phyloP scores from a whole-genome alignment of 2,888 invertebrate species.

The Diarsia brunnea region DNA sequence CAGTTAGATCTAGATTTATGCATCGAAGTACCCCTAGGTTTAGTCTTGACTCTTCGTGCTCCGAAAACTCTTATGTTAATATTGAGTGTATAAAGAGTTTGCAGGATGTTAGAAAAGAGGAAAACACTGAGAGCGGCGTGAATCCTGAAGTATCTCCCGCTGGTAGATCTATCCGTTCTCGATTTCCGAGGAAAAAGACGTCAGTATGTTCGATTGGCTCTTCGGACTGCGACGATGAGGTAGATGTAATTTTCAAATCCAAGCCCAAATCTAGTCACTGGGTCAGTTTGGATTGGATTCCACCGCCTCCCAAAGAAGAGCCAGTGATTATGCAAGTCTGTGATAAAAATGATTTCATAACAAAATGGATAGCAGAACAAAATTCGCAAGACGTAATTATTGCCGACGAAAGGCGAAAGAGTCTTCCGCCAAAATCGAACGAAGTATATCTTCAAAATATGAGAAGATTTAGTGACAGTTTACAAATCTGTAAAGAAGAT shows the following conservation, averaged over 20 bases:
- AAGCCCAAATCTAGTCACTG: slow-evolving; percentile 91
- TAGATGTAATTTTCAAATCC: slow-evolving; percentile 90
- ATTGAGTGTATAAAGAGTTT: slow-evolving; percentile 89
- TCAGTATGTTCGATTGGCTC: slow-evolving; percentile 90
- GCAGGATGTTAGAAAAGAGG: slow-evolving; percentile 89
- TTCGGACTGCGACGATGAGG: slow-evolving; percentile 89
- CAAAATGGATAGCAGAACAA: slow-evolving; percentile 90
- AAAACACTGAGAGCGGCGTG: slow-evolving; percentile 76
- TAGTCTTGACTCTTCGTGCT: slow-evolving; percentile 90
- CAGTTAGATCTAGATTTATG: slow-evolving; percentile 82
- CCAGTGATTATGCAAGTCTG: slow-evolving; percentile 88
- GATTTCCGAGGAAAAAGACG: slow-evolving; percentile 88
- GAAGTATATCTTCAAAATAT: slow-evolving; percentile 88
- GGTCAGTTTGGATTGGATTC: slow-evolving; percentile 90
- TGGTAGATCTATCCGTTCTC: slow-evolving; percentile 83
- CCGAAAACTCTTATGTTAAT: slow-evolving; percentile 91
- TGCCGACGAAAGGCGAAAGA: slow-evolving; percentile 87
- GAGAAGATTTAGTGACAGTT: slow-evolving; percentile 88
- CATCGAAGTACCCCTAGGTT: slow-evolving; percentile 87
- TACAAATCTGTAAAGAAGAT: slow-evolving; percentile 90
- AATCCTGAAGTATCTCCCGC: slow-evolving; percentile 81
- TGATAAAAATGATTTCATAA: slow-evolving; percentile 90
- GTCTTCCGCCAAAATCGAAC: slow-evolving; percentile 89
- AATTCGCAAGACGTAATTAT: slow-evolving; percentile 86
- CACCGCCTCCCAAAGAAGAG: slow-evolving; percentile 88